Evolutionary conservation across 2,797 vertebrate genomes (phyloP).

Genomic region (Discoglossus pictus): DNA sequence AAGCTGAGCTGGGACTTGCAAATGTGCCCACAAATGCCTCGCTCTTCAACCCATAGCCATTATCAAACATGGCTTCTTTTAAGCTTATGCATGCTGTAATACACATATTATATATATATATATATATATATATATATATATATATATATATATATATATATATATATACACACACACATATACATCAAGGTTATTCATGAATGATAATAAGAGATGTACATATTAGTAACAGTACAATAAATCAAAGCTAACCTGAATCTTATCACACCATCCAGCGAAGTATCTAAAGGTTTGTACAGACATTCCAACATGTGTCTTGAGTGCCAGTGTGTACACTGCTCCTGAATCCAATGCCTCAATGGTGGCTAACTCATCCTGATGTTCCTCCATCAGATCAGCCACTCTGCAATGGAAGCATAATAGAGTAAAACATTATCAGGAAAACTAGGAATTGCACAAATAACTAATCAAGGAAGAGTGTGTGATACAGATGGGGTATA

Average conservation of each 20-base stretch:
- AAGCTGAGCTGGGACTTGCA: no score
- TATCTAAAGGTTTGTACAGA: constrained; percentile 81
- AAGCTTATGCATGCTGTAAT: no score
- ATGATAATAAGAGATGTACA: constrained; percentile 4
- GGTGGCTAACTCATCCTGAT: constrained; percentile 77
- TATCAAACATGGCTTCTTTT: no score
- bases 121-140: no score
- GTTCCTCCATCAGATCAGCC: constrained; percentile 77
- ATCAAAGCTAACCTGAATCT: constrained; percentile 78
- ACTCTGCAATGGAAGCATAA: constrained; percentile 61
- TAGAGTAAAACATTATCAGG: background rate
- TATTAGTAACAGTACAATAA: background rate
- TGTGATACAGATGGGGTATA: no score
- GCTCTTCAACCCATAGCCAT: no score
- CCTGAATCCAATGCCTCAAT: constrained; percentile 77
- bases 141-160: no score
- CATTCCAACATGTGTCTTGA: constrained; percentile 81
- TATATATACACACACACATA: no score
- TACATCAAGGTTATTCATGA: no score
- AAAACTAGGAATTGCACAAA: background rate
- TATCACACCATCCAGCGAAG: constrained; percentile 82
- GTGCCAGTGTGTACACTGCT: constrained; percentile 77
- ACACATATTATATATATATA: no score
- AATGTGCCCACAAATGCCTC: no score
- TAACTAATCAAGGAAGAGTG: no score